Percentiles rank a stretch among this genome's conserved stretches.
Evolutionary conservation across 2,113 vertebrate genomes (phyloP).

Genomic region (Rallus limicola): DNA sequence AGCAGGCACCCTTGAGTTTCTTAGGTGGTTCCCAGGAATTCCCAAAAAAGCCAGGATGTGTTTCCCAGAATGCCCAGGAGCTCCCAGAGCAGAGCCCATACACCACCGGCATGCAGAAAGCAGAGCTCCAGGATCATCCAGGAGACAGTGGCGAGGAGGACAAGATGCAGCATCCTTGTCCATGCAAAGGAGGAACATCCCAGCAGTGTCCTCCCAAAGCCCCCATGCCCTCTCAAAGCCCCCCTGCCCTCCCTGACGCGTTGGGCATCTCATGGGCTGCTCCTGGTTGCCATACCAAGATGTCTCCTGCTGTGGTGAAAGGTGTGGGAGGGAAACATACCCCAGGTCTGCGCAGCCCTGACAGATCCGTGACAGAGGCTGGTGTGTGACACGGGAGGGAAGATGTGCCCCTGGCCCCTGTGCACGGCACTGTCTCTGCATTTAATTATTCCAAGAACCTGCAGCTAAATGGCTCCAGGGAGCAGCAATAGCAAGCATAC

Average conservation of each 20-base stretch:
- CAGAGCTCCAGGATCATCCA: no score
- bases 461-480: neutral
- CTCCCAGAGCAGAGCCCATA: neutral
- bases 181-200: no score
- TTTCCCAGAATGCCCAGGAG: neutral
- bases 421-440: no score
- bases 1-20: neutral
- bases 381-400: neutral
- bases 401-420: no score
- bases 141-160: no score
- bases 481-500: neutral
- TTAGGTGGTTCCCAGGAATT: neutral
- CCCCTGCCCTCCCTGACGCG: fast-evolving
- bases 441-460: neutral
- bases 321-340: neutral
- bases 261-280: neutral
- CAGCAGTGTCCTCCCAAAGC: no score
- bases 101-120: no score
- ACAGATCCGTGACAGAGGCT: neutral
- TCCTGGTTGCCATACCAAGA: neutral
- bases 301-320: neutral
- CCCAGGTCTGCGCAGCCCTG: neutral
- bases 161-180: no score
- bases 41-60: neutral
- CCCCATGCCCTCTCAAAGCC: no score